phyloP scores from a whole-genome alignment of 2,113 vertebrate genomes.

The Grammomys surdaster region DNA sequence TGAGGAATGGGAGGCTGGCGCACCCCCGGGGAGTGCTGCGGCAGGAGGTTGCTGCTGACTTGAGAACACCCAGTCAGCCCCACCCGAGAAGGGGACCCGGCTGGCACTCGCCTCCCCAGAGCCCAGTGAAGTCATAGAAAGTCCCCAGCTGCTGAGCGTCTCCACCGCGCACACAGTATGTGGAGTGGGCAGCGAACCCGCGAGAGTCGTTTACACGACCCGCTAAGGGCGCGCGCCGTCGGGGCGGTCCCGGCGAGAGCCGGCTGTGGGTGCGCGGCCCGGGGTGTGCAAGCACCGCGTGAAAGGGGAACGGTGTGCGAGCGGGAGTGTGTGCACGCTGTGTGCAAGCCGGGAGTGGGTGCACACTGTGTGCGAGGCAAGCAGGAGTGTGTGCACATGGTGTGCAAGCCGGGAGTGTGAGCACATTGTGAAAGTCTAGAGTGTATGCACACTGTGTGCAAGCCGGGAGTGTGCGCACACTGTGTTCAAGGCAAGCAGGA shows the following conservation, averaged over 20 bases:
- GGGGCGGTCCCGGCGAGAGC: background rate
- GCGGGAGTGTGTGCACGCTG: background rate
- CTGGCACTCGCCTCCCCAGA: background rate
- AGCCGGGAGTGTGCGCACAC: background rate
- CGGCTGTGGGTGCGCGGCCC: background rate
- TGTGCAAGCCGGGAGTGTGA: background rate
- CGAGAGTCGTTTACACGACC: background rate
- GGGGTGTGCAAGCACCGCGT: background rate
- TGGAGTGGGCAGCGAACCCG: background rate
- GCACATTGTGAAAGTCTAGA: background rate
- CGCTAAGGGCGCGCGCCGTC: background rate
- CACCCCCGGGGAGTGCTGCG: background rate
- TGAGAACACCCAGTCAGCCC: background rate
- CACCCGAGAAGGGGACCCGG: background rate
- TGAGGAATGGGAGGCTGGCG: background rate
- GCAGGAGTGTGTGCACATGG: rapidly evolving
- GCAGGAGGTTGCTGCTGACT: background rate
- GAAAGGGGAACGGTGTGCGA: background rate
- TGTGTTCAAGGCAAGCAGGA: background rate
- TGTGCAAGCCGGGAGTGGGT: too few species aligned
- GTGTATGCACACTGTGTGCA: background rate
- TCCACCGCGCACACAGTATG: background rate
- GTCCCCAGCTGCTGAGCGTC: background rate
- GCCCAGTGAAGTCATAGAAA: background rate
- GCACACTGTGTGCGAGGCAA: too few species aligned